Evolutionary conservation across 2,113 vertebrate genomes (phyloP).

Genomic region (Eira barbara): DNA sequence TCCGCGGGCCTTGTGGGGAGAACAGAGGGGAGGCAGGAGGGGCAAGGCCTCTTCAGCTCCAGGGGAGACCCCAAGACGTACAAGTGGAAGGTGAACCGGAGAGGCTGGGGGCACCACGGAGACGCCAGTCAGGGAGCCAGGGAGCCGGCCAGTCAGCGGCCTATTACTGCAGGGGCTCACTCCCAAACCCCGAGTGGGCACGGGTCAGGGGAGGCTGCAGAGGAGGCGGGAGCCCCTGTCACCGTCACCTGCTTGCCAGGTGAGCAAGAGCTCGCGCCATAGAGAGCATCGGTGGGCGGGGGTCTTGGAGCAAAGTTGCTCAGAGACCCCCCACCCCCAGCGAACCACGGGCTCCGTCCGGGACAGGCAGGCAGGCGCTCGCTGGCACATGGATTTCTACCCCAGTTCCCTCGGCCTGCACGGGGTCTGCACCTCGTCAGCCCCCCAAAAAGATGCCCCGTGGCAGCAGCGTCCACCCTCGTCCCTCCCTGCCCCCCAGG

Average conservation of each 20-base stretch:
- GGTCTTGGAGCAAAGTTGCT: too few relatives aligned
- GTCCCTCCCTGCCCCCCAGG: not conserved
- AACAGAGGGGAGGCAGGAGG: not conserved
- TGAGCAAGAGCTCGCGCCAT: not conserved
- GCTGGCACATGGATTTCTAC: too few relatives aligned
- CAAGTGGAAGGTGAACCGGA: not conserved
- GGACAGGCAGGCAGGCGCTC: too few relatives aligned
- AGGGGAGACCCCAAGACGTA: not conserved
- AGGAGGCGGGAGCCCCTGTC: not conserved
- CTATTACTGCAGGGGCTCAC: not conserved
- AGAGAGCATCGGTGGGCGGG: not conserved
- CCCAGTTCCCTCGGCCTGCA: too few relatives aligned
- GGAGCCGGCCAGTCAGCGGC: not conserved
- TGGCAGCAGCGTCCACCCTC: not conserved
- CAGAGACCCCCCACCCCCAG: not conserved
- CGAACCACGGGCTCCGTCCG: not conserved
- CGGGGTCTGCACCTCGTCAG: fast-evolving
- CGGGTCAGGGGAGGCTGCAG: not conserved
- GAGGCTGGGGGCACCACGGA: not conserved
- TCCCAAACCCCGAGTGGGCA: fast-evolving
- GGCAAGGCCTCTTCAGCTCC: not conserved
- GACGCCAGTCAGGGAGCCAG: not conserved
- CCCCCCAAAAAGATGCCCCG: not conserved
- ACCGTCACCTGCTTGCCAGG: not conserved
- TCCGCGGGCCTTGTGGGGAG: not conserved